A percentile compares a stretch with the other conserved stretches of the same genome.
phyloP scores from a whole-genome alignment of 2,797 vertebrate genomes.

The Phataginus tetradactyla region DNA sequence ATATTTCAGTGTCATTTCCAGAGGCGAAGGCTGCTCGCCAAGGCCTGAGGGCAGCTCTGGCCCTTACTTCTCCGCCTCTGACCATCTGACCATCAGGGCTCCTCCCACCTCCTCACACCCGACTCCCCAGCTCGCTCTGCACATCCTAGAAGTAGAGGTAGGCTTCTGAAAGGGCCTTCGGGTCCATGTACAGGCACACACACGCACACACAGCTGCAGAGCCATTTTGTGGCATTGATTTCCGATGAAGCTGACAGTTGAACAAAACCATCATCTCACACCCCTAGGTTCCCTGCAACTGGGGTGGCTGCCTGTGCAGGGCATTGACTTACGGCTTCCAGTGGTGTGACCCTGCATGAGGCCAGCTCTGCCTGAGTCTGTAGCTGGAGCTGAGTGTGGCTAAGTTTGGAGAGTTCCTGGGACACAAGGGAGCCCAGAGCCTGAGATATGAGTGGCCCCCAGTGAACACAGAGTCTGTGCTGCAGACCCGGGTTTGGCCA shows the following conservation, averaged over 20 bases:
- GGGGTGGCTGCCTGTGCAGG: not conserved
- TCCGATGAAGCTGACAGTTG: not conserved
- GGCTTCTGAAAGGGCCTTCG: not conserved
- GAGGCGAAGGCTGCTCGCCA: constrained; percentile 81
- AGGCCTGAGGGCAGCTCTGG: constrained; percentile 66
- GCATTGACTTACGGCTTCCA: constrained; percentile 63
- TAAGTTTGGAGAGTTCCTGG: not conserved
- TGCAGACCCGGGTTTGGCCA: not conserved
- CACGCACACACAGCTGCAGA: not conserved
- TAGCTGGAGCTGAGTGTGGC: not conserved
- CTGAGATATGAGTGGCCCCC: not conserved
- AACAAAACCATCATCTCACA: not conserved
- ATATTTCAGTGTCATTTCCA: constrained; percentile 82
- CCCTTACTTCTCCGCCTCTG: constrained; percentile 54
- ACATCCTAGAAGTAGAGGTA: constrained; percentile 7
- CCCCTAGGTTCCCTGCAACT: constrained; percentile 43
- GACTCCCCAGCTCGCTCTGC: not conserved
- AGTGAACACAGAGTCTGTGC: not conserved
- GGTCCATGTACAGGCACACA: not conserved
- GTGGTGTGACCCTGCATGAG: constrained; percentile 48
- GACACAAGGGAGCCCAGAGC: not conserved
- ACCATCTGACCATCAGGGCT: not conserved
- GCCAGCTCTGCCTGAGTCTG: constrained; percentile 61
- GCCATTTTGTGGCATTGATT: not conserved
- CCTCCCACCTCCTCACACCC: not conserved